Percentiles rank a stretch among this genome's conserved stretches.
These are phyloP conservation scores for Amphipoea oculea DNA, from an alignment of 2,888 invertebrate genomes.

Conservation along the genomic window DNA sequence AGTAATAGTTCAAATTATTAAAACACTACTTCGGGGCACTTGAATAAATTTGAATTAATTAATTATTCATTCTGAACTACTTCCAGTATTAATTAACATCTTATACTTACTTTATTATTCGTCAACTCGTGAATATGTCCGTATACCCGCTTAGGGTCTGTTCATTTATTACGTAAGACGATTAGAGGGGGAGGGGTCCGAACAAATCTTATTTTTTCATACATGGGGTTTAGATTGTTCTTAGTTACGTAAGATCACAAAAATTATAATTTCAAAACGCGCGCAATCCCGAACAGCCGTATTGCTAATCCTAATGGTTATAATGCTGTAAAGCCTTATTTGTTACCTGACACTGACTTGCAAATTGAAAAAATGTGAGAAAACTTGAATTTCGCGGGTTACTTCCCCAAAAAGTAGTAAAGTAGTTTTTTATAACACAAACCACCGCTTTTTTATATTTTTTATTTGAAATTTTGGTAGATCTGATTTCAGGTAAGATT, in stretches of 20 bases:
- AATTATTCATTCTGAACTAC: conserved; percentile 36
- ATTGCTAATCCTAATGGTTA: no score
- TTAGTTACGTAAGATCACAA: not conserved
- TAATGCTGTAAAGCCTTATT: no score
- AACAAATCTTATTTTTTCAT: not conserved
- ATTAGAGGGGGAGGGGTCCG: not conserved
- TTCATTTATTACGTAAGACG: not conserved
- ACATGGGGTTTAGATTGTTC: not conserved
- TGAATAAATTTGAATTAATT: conserved; percentile 36
- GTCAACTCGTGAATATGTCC: conserved; percentile 9
- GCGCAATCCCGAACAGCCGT: no score
- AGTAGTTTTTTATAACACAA: not conserved
- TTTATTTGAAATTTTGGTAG: not conserved
- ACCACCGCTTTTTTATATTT: not conserved
- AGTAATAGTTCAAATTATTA: conserved; percentile 33
- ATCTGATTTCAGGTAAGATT: not conserved
- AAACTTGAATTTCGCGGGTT: no score
- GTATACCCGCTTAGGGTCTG: conserved; percentile 1
- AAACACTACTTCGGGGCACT: conserved; percentile 19
- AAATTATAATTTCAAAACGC: not conserved
- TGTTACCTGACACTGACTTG: not conserved
- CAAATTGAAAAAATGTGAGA: not conserved
- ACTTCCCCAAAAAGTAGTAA: no score
- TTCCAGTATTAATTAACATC: conserved; percentile 40
- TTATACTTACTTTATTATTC: conserved; percentile 34